These are phyloP conservation scores for Psittacara wagleri DNA, from an alignment of 2,113 vertebrate species.

Conservation along the genomic window DNA sequence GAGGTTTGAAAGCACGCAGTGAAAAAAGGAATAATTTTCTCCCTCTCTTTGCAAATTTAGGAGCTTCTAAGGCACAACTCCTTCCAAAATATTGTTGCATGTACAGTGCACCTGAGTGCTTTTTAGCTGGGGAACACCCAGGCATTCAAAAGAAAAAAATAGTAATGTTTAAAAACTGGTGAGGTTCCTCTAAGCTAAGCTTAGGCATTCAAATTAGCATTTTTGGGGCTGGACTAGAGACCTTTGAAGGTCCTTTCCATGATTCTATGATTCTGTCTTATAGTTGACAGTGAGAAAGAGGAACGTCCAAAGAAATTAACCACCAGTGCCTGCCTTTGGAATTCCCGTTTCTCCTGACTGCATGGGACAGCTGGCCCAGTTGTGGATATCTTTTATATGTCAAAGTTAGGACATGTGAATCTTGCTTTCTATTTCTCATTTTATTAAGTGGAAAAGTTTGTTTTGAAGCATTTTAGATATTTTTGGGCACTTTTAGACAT, in stretches of 20 bases:
- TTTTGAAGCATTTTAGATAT: background rate
- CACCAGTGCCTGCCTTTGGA: background rate
- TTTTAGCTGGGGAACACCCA: no score
- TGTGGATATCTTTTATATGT: background rate
- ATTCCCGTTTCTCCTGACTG: background rate
- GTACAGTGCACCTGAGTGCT: accelerated
- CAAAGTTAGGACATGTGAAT: background rate
- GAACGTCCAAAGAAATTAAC: background rate
- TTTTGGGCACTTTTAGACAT: background rate
- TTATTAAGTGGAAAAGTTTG: background rate
- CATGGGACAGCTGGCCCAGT: background rate
- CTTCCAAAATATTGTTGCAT: background rate
- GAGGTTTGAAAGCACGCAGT: background rate
- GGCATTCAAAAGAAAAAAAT: background rate
- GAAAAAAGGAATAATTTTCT: background rate
- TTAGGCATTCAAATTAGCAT: background rate
- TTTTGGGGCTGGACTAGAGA: background rate
- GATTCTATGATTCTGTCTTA: background rate
- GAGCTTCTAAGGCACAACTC: no score
- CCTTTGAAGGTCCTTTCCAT: background rate
- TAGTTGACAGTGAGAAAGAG: background rate
- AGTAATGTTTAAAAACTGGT: background rate
- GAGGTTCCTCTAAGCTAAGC: background rate
- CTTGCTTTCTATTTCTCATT: background rate
- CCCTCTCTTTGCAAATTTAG: background rate